Base-by-base conservation (phyloP, 2,113 vertebrate species). In the Heterotilapia buettikoferi region DNA sequence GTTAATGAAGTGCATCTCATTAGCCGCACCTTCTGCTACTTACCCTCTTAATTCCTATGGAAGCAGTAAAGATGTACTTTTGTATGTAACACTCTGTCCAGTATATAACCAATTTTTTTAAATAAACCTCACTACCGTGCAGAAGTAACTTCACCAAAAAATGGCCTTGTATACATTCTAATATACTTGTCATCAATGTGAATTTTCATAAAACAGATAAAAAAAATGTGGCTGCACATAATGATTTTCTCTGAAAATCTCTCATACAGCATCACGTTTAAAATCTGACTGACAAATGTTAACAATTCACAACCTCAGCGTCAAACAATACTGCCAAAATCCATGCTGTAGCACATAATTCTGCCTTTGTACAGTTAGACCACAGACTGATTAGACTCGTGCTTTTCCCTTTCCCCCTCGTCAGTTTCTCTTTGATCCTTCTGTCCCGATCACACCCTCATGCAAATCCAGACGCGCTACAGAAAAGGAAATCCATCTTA, bases 401-500 rank as follows among this genome's bases (percentile, higher is more conserved):
- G n/a, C 10, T 29, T 40, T 50, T 31, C 11, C 40, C 43, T 33
- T 9, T 6, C 3, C 43, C 31, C n/a, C 8, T 52, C 24, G 1
- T 36, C 50, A 16, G 54, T 24, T 29, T 68, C 54, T 24, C 78
- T 84, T 83, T 87, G 54, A 86, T 52, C 79, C 31, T 6, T 66
- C 59, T 24, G 26, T 71, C 21, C 29, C 43, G 12, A 80, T 80
- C 61, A 26, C 26, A 21, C 21, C 47, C 79, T 61, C 82, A 82
- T 73, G 82, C 78, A 85, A 89, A 89, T 82, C 50, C 63, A 71
- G 18, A 36, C 9, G 7, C 24, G 47, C 66, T 19, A 38, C 50
- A 80, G 57, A 7, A 5, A 31, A 45, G 73, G 31, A 90, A 84
- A 85, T 84, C 66, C 84, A 80, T 81, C 54, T 50, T 38, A 38